Conservation (phyloP, 1,140 invertebrate species). For the Aculops lycopersici region DNA sequence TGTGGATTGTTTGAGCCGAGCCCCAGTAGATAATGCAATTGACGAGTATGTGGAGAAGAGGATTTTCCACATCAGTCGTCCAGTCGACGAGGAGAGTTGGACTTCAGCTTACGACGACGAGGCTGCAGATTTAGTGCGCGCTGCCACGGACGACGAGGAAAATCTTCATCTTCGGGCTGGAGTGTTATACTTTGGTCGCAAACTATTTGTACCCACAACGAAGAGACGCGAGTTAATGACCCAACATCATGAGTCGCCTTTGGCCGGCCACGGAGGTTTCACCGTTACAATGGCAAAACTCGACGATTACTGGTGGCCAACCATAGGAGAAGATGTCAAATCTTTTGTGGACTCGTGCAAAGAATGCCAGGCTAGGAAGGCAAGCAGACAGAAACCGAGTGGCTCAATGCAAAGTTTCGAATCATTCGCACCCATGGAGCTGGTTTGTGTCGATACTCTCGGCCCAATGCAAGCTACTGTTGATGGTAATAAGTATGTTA, state of each 20-base stretch:
- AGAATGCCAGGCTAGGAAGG: neutral
- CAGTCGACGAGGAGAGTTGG: neutral
- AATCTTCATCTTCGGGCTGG: neutral
- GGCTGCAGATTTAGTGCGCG: neutral
- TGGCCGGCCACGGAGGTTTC: neutral
- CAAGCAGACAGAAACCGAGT: neutral
- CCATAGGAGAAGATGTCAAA: neutral
- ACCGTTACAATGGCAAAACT: neutral
- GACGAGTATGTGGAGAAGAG: neutral
- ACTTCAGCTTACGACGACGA: neutral
- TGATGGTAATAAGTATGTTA: too few species aligned
- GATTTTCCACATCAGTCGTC: neutral
- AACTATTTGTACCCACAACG: neutral
- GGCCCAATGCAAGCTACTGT: neutral
- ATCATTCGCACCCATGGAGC: neutral
- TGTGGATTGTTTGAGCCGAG: conserved; percentile 3
- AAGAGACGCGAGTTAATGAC: neutral
- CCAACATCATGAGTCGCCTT: neutral
- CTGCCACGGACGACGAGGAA: neutral
- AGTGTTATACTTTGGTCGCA: neutral
- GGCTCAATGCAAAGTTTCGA: neutral
- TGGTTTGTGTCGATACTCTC: conserved; percentile 5
- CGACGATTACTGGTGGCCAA: neutral
- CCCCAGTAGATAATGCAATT: neutral
- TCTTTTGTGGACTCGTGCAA: neutral